phyloP scores from a whole-genome alignment of 2,797 vertebrate genomes.

The Gambelia wislizenii region DNA sequence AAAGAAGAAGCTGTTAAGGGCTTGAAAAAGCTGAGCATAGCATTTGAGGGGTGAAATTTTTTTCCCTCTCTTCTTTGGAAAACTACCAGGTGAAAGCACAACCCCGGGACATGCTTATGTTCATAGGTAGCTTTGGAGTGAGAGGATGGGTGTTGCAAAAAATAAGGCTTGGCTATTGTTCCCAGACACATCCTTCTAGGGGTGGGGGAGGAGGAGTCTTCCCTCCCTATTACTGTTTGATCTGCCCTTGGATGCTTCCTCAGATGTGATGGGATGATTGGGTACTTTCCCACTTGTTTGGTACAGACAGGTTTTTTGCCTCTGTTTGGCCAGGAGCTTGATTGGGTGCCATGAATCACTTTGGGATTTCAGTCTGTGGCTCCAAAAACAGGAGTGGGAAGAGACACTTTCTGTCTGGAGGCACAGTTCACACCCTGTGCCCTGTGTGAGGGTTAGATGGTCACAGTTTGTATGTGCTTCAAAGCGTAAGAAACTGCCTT shows the following conservation, averaged over 20 bases:
- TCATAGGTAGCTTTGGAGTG: neutral
- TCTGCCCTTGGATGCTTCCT: neutral
- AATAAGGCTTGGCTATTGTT: neutral
- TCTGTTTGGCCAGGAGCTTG: neutral
- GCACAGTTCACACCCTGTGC: neutral
- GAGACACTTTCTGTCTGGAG: neutral
- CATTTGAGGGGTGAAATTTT: neutral
- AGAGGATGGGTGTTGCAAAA: conserved; percentile 1
- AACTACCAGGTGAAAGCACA: neutral
- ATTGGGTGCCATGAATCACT: neutral
- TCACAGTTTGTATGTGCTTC: neutral
- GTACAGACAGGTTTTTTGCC: neutral
- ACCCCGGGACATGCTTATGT: neutral
- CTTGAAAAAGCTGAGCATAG: neutral
- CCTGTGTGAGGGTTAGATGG: neutral
- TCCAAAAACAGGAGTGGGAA: neutral
- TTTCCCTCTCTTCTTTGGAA: conserved; percentile 6
- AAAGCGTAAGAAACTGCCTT: neutral
- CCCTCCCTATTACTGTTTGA: neutral
- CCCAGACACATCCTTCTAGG: neutral
- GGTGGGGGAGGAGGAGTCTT: neutral
- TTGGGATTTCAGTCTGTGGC: neutral
- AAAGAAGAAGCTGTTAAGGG: neutral
- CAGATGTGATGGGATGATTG: no score
- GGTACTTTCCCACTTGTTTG: conserved; percentile 15